Base-by-base conservation (phyloP, 2,113 vertebrate species). In the Scortum barcoo region DNA sequence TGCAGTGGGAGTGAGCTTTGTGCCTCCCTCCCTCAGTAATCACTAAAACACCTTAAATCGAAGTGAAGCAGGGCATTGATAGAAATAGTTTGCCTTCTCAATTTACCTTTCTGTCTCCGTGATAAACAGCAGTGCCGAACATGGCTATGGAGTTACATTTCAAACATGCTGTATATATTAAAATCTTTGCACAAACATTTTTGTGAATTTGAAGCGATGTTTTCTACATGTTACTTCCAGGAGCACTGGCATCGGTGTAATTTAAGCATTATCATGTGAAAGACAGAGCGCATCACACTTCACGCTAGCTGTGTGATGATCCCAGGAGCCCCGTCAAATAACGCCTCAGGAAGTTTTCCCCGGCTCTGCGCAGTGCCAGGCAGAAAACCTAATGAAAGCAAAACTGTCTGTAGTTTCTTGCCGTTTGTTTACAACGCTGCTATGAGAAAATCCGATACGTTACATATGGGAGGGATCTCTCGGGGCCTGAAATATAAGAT, bases 301-400 rank as follows among this genome's bases (percentile, higher is more conserved):
- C 10, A 26, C 46, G 22, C 69, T 24, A 22, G 14, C 7, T 14
- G 48, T 24, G 67, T 5, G 10, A 28, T 46, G n/a, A 71, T 50
- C 51, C 50, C 24, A 44, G 5, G 3, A 57, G 50, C 48, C 50
- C 9, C 1, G 42, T 40, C 61, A 36, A 36, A 28, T 40, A 36
- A 12, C 11, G 3, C 60, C 53, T 50, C 65, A 51, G 66, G 58
- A 61, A 12, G 57, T n/a, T 28, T 44, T 53, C 40, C 17, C 16
- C 6, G 57, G 10, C 65, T 16, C 30, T 33, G 3, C 3, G 36
- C 26, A 40, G 38, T 16, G 54, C 51, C 53, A 68, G 14, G 33
- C 57, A 40, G n/a, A 51, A 24, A 68, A 57, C 16, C 13, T 48
- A 44, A 75, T 70, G 51, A 79, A 68, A 75, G 75, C 48, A 75